phyloP scores from a whole-genome alignment of 2,113 vertebrate genomes.

The Phalacrocorax carbo region DNA sequence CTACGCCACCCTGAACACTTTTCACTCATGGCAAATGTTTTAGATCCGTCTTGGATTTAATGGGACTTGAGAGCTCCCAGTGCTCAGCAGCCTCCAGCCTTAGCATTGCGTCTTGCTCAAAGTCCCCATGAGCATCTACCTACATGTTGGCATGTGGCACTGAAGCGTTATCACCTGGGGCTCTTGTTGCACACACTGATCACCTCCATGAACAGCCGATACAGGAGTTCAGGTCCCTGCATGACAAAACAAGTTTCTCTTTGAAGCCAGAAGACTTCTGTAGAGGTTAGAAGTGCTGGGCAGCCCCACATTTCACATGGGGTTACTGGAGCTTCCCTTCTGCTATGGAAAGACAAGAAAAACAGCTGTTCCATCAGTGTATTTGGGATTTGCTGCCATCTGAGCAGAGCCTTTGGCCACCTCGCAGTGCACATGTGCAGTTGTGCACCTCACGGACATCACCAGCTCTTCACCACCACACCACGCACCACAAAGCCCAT shows the following conservation, averaged over 20 bases:
- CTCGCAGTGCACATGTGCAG: rapidly evolving
- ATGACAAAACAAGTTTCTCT: background rate
- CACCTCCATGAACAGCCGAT: background rate
- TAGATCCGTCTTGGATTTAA: background rate
- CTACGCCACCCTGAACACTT: background rate
- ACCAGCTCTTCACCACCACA: background rate
- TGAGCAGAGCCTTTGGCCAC: background rate
- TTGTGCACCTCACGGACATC: rapidly evolving
- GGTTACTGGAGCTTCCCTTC: too few relatives aligned
- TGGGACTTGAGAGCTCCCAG: background rate
- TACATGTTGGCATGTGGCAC: background rate
- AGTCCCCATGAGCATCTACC: background rate
- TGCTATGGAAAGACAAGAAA: background rate
- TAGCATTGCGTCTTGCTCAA: background rate
- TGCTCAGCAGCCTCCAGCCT: background rate
- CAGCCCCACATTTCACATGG: too few relatives aligned
- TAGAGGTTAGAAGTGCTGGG: too few relatives aligned
- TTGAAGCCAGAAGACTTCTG: background rate
- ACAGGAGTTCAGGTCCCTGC: background rate
- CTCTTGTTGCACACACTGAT: background rate
- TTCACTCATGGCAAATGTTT: background rate
- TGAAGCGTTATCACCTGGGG: background rate
- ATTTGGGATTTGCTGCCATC: background rate
- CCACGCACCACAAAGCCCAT: background rate
- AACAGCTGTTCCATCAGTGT: too few relatives aligned